phyloP scores from a whole-genome alignment of 2,797 vertebrate genomes.

The Crocidura indochinensis region DNA sequence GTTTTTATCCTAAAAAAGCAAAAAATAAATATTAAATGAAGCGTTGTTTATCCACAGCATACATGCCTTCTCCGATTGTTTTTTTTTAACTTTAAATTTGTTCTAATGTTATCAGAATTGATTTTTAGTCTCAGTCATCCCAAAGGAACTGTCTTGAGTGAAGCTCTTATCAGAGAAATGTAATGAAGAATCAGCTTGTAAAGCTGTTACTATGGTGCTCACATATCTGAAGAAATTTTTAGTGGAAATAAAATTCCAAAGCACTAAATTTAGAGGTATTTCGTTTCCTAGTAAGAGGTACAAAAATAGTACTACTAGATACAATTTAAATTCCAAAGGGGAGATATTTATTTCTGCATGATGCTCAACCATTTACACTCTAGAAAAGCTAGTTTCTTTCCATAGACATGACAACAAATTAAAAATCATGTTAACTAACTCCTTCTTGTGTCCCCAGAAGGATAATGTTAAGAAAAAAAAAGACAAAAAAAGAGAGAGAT shows the following conservation, averaged over 20 bases:
- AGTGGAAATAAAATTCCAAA: conserved; percentile 89
- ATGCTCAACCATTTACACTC: conserved; percentile 71
- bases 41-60: conserved; percentile 83
- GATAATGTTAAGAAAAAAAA: conserved; percentile 15
- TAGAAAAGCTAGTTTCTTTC: conserved; percentile 77
- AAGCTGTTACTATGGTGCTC: conserved; percentile 89
- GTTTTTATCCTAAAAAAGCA: conserved; percentile 61
- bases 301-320: conserved; percentile 88
- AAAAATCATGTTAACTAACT: conserved; percentile 79
- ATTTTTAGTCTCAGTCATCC: conserved; percentile 89
- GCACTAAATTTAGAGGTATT: conserved; percentile 90
- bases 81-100: conserved; percentile 87
- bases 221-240: conserved; percentile 88
- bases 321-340: conserved; percentile 83
- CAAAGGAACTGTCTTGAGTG: conserved; percentile 89
- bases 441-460: conserved; percentile 50
- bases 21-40: conserved; percentile 68
- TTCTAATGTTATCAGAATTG: conserved; percentile 90
- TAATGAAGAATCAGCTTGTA: conserved; percentile 88
- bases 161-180: conserved; percentile 87
- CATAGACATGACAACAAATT: conserved; percentile 81
- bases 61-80: conserved; percentile 78
- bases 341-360: conserved; percentile 84
- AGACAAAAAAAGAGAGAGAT: conserved; percentile 11
- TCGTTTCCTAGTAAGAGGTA: conserved; percentile 87